Evolutionary conservation across 2,113 vertebrate species (phyloP).

Genomic region (Gasterosteus aculeatus): DNA sequence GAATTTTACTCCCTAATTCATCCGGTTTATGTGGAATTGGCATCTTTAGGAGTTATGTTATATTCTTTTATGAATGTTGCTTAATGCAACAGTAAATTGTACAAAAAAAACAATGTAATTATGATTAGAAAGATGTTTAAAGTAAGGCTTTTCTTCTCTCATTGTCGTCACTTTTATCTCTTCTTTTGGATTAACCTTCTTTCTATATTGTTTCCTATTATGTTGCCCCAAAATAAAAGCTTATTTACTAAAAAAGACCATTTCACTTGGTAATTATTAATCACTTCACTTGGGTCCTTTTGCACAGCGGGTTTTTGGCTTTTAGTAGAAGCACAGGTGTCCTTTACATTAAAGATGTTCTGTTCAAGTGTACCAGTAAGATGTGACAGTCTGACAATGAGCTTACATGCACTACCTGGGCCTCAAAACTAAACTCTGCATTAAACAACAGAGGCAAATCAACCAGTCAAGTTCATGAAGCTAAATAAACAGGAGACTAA

Average conservation of each 20-base stretch:
- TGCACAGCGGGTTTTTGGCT: background rate
- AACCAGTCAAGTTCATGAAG: background rate
- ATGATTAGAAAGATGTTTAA: conserved; percentile 3
- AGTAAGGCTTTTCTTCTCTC: background rate
- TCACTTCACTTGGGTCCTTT: background rate
- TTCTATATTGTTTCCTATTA: conserved; percentile 49
- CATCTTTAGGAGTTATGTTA: background rate
- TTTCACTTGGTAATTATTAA: background rate
- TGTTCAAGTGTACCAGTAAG: background rate
- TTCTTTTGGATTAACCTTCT: conserved; percentile 37
- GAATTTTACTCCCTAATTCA: background rate
- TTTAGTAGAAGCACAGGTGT: background rate
- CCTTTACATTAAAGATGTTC: background rate
- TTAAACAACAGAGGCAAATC: background rate
- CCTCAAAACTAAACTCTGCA: background rate
- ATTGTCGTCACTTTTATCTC: conserved; percentile 14
- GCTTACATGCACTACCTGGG: background rate
- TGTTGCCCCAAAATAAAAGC: conserved; percentile 62
- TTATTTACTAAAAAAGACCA: conserved; percentile 32
- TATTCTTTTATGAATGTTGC: background rate
- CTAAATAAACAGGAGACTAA: background rate
- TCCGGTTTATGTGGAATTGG: background rate
- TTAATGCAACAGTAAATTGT: conserved; percentile 9
- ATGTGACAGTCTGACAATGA: background rate
- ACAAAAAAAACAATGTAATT: conserved; percentile 2